Evolutionary conservation across 2,113 vertebrate genomes (phyloP).

Genomic region (Laterallus jamaicensis): DNA sequence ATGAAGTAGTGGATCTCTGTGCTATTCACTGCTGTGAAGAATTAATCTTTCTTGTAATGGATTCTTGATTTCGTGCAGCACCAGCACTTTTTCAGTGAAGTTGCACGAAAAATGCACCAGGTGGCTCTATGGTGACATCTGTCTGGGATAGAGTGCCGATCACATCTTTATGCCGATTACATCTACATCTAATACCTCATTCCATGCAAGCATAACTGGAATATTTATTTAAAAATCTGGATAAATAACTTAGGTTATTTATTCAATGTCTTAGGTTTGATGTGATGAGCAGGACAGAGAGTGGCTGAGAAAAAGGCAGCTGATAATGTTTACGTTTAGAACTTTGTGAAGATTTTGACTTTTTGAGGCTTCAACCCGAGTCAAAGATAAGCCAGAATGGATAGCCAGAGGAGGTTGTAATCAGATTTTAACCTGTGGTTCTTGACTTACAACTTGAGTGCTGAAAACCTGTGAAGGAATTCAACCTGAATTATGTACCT

Average conservation of each 20-base stretch:
- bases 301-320: background rate
- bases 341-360: background rate
- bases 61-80: background rate
- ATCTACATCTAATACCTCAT: background rate
- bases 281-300: background rate
- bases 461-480: background rate
- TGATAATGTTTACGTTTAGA: background rate
- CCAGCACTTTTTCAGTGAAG: constrained; percentile 20
- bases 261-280: background rate
- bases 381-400: background rate
- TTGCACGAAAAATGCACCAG: constrained; percentile 72
- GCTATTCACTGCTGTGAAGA: background rate
- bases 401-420: background rate
- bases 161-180: background rate
- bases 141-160: background rate
- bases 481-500: background rate
- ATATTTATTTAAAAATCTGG: constrained; percentile 5
- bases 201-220: constrained; percentile 27
- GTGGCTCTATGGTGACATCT: constrained; percentile 65
- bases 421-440: background rate
- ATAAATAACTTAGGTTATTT: background rate
- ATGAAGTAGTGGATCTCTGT: background rate
- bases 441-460: background rate
- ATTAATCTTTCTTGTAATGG: background rate
- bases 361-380: background rate